Percentiles rank a stretch among this genome's conserved stretches.
Conservation (phyloP, 2,888 invertebrate genomes). For the Drosophila picticornis region DNA sequence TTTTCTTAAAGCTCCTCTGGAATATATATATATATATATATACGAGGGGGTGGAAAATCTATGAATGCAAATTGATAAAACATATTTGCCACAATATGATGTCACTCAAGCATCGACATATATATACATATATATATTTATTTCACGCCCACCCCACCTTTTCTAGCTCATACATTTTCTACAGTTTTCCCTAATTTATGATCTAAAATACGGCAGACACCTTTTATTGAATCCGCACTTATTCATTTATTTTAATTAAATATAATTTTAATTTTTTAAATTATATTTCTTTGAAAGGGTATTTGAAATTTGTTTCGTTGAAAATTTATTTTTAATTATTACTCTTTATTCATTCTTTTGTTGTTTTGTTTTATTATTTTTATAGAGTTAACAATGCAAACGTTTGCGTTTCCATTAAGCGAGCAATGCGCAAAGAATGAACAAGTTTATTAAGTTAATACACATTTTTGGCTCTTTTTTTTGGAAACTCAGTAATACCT, state of each 20-base stretch:
- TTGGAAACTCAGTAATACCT: neutral
- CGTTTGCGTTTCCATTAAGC: constrained; percentile 60
- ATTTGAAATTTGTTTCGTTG: neutral
- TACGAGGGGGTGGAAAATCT: neutral
- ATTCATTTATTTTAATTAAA: neutral
- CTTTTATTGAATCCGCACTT: neutral
- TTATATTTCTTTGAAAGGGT: neutral
- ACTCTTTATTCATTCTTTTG: neutral
- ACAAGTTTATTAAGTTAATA: constrained; percentile 20
- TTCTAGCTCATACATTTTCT: neutral
- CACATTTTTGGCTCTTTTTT: constrained; percentile 5
- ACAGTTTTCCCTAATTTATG: neutral
- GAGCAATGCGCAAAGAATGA: constrained; percentile 6
- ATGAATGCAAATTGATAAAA: neutral
- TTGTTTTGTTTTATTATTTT: constrained; percentile 2
- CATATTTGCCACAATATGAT: neutral
- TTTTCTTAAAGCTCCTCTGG: neutral
- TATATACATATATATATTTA: neutral
- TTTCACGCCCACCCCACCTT: neutral
- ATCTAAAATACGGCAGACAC: neutral
- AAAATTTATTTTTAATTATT: neutral
- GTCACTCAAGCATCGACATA: too few relatives aligned
- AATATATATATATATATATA: neutral
- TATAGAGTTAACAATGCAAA: constrained; percentile 49
- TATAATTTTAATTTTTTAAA: neutral